Evolutionary conservation across 2,888 invertebrate species (phyloP).

Genomic region (Catocala fraxini): DNA sequence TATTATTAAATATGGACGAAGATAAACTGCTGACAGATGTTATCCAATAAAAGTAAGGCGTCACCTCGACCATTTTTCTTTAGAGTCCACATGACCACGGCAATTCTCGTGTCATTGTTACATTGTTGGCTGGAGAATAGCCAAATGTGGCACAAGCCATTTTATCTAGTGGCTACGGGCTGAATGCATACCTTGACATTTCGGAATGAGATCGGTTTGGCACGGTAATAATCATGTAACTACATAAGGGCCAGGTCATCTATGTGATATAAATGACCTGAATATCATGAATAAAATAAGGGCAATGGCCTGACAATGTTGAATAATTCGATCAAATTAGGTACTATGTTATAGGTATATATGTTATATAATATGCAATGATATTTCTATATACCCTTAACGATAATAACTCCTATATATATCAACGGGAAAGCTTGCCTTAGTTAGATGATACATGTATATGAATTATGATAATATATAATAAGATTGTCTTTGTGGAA

Average conservation of each 20-base stretch:
- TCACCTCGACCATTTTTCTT: background rate
- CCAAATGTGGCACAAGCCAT: slow-evolving; percentile 43
- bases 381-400: no score
- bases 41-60: no score
- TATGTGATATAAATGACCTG: background rate
- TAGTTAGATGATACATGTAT: no score
- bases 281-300: background rate
- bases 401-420: no score
- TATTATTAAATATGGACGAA: no score
- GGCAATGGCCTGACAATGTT: background rate
- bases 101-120: slow-evolving; percentile 30
- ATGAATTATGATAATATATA: no score
- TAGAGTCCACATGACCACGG: slow-evolving; percentile 19
- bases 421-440: no score
- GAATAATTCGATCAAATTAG: background rate
- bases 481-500: no score
- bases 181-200: slow-evolving; percentile 50
- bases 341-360: no score
- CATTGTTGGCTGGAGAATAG: slow-evolving; percentile 43
- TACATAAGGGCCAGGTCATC: slow-evolving; percentile 2
- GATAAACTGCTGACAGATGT: no score
- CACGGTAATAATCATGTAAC: slow-evolving; percentile 11
- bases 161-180: slow-evolving; percentile 38
- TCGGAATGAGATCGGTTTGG: slow-evolving; percentile 20
- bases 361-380: no score